phyloP scores from a whole-genome alignment of 2,888 invertebrate genomes.

The Xestia ashworthii region DNA sequence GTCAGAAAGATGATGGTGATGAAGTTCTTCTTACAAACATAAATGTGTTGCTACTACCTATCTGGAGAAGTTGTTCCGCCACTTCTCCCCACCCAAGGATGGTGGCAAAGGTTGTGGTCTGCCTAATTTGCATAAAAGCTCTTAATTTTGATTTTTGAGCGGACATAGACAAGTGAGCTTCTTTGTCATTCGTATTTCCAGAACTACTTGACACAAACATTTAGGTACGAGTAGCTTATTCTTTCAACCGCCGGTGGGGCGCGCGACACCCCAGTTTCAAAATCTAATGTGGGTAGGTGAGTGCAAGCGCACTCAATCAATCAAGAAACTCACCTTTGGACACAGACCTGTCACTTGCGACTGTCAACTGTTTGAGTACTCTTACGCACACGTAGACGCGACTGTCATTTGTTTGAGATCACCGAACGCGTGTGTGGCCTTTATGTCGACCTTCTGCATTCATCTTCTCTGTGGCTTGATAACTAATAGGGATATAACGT shows the following conservation, averaged over 20 bases:
- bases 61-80: too few relatives aligned
- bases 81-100: too few relatives aligned
- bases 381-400: neutral
- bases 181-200: neutral
- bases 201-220: neutral
- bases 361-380: neutral
- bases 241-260: too few relatives aligned
- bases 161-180: neutral
- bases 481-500: conserved; percentile 24
- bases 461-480: conserved; percentile 2
- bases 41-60: neutral
- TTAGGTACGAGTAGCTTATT: too few relatives aligned
- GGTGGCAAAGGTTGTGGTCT: too few relatives aligned
- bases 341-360: neutral
- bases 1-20: too few relatives aligned
- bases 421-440: neutral
- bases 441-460: neutral
- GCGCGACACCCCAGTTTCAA: too few relatives aligned
- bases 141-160: neutral
- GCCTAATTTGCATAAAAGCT: neutral
- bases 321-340: neutral
- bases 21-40: too few relatives aligned
- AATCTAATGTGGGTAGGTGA: neutral
- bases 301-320: neutral
- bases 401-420: neutral